Conservation (phyloP, 2,797 vertebrate species). For the Austrolebias charrua region DNA sequence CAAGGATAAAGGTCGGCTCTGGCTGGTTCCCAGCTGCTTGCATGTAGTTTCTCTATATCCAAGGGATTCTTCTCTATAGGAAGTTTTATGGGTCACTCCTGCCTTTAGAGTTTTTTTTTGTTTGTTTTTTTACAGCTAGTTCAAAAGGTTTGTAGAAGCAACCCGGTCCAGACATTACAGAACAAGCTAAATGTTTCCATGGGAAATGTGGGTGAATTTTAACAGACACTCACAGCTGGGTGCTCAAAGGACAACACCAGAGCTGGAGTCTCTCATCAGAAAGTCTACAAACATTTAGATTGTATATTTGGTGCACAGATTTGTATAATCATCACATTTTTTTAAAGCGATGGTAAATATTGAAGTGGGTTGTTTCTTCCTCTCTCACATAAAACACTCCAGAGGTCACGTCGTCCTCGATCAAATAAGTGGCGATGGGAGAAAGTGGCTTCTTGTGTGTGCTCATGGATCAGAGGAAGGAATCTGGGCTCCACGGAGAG, state of each 20-base stretch:
- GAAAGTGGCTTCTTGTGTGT: conserved; percentile 60
- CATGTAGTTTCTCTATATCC: conserved; percentile 46
- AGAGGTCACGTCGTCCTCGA: conserved; percentile 45
- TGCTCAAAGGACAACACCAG: background rate
- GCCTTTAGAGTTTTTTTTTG: conserved; percentile 4
- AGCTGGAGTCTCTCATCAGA: no score
- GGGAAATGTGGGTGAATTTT: background rate
- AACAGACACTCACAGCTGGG: conserved; percentile 13
- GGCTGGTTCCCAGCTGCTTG: conserved; percentile 61
- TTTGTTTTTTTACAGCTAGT: conserved; percentile 19
- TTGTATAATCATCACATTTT: background rate
- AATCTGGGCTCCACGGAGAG: conserved; percentile 67
- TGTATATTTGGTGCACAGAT: background rate
- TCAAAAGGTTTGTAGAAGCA: conserved; percentile 11
- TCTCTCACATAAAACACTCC: conserved; percentile 35
- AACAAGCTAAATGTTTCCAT: background rate
- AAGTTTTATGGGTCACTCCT: conserved; percentile 36
- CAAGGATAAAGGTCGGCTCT: conserved; percentile 60
- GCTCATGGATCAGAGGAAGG: conserved; percentile 53
- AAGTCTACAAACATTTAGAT: no score
- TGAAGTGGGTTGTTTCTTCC: conserved; percentile 17
- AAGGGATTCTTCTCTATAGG: conserved; percentile 33
- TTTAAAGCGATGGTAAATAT: conserved; percentile 2
- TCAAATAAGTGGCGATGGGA: conserved; percentile 60
- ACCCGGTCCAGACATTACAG: background rate